Evolutionary conservation across 2,113 vertebrate genomes (phyloP).

Genomic region (Caretta caretta): DNA sequence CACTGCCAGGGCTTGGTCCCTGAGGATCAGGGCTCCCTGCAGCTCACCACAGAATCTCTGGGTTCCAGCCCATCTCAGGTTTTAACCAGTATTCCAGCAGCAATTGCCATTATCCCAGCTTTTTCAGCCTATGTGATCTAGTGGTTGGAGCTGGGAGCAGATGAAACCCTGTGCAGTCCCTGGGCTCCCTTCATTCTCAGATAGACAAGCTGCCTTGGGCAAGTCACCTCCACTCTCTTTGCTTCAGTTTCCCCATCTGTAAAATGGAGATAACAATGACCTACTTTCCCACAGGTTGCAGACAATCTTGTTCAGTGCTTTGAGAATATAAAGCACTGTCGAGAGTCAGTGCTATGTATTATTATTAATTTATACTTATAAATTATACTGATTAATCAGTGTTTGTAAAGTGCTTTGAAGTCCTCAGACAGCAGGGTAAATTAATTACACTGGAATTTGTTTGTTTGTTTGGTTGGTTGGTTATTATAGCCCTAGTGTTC

Average conservation of each 20-base stretch:
- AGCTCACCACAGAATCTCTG: background rate
- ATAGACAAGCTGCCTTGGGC: background rate
- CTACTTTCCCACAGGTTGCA: background rate
- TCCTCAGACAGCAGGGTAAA: background rate
- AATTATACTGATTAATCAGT: rapidly evolving
- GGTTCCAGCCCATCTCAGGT: background rate
- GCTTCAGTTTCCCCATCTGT: too few relatives aligned
- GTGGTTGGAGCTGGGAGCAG: background rate
- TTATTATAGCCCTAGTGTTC: background rate
- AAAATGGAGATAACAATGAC: rapidly evolving
- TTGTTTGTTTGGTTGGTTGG: background rate
- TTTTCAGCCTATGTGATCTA: background rate
- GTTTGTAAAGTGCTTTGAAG: background rate
- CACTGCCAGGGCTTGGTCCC: background rate
- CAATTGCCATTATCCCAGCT: background rate
- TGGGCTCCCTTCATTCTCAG: background rate
- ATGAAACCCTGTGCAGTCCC: background rate
- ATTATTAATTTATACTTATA: rapidly evolving
- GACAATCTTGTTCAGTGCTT: background rate
- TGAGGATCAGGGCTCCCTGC: background rate
- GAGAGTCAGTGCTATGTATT: background rate
- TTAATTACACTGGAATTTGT: background rate
- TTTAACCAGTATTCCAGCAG: background rate
- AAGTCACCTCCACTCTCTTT: background rate
- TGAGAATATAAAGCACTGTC: background rate